Percentiles rank a stretch among this genome's conserved stretches.
phyloP scores from a whole-genome alignment of 1,140 invertebrate species.

The Eumeta japonica region DNA sequence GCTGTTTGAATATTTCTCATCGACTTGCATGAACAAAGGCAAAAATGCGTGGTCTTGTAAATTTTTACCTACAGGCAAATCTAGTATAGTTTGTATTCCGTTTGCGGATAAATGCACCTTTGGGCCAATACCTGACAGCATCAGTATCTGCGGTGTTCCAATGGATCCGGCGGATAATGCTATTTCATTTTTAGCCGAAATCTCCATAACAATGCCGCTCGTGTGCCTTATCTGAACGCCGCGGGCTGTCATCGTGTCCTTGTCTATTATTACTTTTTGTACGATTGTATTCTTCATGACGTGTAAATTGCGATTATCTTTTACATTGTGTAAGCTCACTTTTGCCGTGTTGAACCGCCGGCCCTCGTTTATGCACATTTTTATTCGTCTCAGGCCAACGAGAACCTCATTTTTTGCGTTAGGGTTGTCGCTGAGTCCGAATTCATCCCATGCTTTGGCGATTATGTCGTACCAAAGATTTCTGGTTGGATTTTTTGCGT shows the following conservation, averaged over 20 bases:
- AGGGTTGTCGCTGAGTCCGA: constrained; percentile 18
- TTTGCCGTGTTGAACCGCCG: constrained; percentile 62
- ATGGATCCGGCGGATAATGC: constrained; percentile 59
- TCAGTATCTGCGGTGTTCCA: constrained; percentile 54
- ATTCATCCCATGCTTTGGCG: constrained; percentile 38
- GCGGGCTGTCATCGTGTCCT: constrained; percentile 19
- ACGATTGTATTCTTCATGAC: constrained; percentile 45
- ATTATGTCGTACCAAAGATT: constrained; percentile 30
- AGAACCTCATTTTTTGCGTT: constrained; percentile 35
- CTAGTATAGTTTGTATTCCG: constrained; percentile 51
- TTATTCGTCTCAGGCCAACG: constrained; percentile 41
- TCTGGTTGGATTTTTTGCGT: constrained; percentile 8
- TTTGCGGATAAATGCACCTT: constrained; percentile 35
- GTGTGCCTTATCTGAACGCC: constrained; percentile 36
- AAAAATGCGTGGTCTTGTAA: constrained; percentile 63
- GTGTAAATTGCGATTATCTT: constrained; percentile 59
- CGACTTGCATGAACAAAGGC: constrained; percentile 31
- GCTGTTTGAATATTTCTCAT: constrained; percentile 13
- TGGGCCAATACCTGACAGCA: constrained; percentile 51
- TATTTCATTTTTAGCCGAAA: constrained; percentile 54
- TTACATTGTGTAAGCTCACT: constrained; percentile 67
- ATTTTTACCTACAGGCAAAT: constrained; percentile 72
- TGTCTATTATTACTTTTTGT: constrained; percentile 31
- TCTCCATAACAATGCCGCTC: constrained; percentile 20
- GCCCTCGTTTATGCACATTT: constrained; percentile 50